Conservation (phyloP, 2,888 invertebrate genomes). For the Vannuccia rotundouncinata region DNA sequence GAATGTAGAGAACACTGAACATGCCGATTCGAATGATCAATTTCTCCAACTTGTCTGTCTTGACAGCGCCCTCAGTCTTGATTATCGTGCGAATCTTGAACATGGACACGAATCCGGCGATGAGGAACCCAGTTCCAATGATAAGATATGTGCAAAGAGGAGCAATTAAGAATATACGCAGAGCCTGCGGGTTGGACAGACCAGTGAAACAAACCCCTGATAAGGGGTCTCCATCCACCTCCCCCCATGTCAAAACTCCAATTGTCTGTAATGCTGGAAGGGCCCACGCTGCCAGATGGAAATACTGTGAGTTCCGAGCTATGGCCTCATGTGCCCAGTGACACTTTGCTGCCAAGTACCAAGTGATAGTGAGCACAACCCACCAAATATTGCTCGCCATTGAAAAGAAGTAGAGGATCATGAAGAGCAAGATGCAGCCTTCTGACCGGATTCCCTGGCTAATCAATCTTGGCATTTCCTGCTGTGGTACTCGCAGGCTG, state of each 20-base stretch:
- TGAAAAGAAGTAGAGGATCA: slow-evolving; percentile 82
- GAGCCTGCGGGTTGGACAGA: slow-evolving; percentile 72
- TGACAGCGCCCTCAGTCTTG: slow-evolving; percentile 68
- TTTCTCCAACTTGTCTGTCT: slow-evolving; percentile 86
- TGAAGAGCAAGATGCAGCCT: slow-evolving; percentile 81
- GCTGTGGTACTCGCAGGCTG: not conserved
- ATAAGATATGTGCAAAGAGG: slow-evolving; percentile 83
- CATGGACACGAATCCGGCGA: slow-evolving; percentile 88
- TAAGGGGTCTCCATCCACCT: slow-evolving; percentile 65
- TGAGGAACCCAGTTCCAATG: slow-evolving; percentile 80
- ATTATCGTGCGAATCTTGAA: slow-evolving; percentile 92
- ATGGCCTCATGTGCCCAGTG: slow-evolving; percentile 98
- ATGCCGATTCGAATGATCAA: slow-evolving; percentile 93
- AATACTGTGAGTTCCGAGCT: slow-evolving; percentile 90
- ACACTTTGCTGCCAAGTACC: slow-evolving; percentile 89
- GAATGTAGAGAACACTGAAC: slow-evolving; percentile 90
- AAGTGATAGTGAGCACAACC: slow-evolving; percentile 87
- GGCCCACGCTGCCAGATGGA: slow-evolving; percentile 95
- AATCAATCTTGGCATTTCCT: slow-evolving; percentile 42
- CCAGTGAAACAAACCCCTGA: slow-evolving; percentile 90
- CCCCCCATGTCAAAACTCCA: slow-evolving; percentile 62
- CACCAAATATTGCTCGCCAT: slow-evolving; percentile 94
- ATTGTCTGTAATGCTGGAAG: slow-evolving; percentile 91
- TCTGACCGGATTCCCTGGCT: slow-evolving; percentile 65
- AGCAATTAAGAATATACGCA: slow-evolving; percentile 79